These are phyloP conservation scores for Pedionomus torquatus DNA, from an alignment of 2,113 vertebrate species.

Conservation along the genomic window DNA sequence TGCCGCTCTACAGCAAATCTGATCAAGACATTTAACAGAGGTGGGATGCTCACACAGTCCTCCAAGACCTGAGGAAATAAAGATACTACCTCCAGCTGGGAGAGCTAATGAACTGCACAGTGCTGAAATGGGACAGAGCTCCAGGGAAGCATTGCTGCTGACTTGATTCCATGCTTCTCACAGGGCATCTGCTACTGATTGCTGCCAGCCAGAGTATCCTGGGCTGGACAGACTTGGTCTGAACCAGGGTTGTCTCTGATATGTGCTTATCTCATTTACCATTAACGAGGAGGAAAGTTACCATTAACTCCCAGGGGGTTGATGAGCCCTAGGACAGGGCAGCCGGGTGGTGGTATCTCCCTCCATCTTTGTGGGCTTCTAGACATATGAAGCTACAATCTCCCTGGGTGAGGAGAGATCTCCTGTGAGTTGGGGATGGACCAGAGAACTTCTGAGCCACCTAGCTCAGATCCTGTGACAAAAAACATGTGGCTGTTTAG, in stretches of 20 bases:
- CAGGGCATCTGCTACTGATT: neutral
- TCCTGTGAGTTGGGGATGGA: neutral
- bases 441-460: neutral
- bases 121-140: fast-evolving
- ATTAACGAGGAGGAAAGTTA: neutral
- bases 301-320: neutral
- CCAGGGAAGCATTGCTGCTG: neutral
- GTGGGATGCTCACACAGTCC: fast-evolving
- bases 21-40: neutral
- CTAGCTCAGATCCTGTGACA: fast-evolving
- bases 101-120: neutral
- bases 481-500: neutral
- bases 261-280: neutral
- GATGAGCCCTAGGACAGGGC: neutral
- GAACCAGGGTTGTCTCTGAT: neutral
- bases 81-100: neutral
- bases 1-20: neutral
- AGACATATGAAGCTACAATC: neutral
- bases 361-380: neutral
- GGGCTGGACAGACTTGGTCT: no score
- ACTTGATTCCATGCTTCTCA: neutral
- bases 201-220: neutral
- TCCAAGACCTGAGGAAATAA: neutral
- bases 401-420: neutral
- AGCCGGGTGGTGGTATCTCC: neutral